A percentile compares a stretch with the other conserved stretches of the same genome.
Conservation (phyloP, 2,888 invertebrate genomes). For the Helleia helle region DNA sequence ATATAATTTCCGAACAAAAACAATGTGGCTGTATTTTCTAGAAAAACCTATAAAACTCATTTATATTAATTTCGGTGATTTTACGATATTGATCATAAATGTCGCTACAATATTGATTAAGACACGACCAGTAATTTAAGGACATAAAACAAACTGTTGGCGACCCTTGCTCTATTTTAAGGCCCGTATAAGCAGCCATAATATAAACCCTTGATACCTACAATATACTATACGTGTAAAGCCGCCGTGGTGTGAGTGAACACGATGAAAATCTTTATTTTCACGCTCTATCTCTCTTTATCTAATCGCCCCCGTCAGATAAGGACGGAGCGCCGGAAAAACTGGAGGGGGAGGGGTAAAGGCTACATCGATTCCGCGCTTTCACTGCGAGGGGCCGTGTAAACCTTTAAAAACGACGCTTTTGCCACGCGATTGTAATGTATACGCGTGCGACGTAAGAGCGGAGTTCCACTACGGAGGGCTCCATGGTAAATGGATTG, state of each 20-base stretch:
- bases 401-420: slow-evolving; percentile 71
- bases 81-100: no score
- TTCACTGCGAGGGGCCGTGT: slow-evolving; percentile 74
- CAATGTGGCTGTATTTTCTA: no score
- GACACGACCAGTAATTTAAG: neutral
- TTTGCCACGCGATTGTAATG: slow-evolving; percentile 67
- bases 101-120: no score
- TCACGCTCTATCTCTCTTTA: slow-evolving; percentile 75
- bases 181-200: slow-evolving; percentile 38
- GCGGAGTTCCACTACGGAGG: slow-evolving; percentile 50
- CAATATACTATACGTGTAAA: slow-evolving; percentile 43
- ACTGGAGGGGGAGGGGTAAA: slow-evolving; percentile 72
- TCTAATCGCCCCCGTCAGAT: slow-evolving; percentile 71
- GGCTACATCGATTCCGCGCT: slow-evolving; percentile 75
- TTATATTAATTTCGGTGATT: no score
- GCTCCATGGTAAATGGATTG: slow-evolving; percentile 67
- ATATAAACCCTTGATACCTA: slow-evolving; percentile 36
- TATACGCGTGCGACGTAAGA: slow-evolving; percentile 57
- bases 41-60: no score
- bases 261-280: slow-evolving; percentile 75
- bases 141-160: slow-evolving; percentile 2
- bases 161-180: slow-evolving; percentile 32
- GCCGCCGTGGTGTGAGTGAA: slow-evolving; percentile 64
- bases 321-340: slow-evolving; percentile 73
- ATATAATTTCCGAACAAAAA: no score